A percentile compares a stretch with the other conserved stretches of the same genome.
These are phyloP conservation scores for Serilophus lunatus DNA, from an alignment of 2,113 vertebrate species.

Conservation along the genomic window DNA sequence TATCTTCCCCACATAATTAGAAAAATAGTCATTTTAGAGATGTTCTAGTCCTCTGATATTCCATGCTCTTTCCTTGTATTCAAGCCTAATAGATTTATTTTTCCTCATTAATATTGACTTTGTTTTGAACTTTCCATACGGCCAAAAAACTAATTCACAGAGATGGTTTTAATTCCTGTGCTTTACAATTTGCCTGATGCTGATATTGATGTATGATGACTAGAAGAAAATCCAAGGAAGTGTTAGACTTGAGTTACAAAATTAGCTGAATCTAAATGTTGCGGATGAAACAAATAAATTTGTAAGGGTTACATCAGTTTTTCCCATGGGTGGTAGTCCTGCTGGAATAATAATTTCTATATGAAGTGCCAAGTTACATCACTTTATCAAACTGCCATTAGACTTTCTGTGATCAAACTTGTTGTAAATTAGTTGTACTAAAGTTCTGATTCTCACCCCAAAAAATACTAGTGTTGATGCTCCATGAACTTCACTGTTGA, in stretches of 20 bases:
- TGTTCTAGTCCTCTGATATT: too few species aligned
- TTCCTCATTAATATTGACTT: too few species aligned
- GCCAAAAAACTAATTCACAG: too few species aligned
- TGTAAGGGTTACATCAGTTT: neutral
- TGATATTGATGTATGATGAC: too few species aligned
- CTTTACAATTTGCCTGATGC: too few species aligned
- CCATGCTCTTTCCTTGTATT: too few species aligned
- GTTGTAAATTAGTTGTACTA: neutral
- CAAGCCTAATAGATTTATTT: too few species aligned
- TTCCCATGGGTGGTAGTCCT: neutral
- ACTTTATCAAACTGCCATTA: neutral
- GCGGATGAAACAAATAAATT: neutral
- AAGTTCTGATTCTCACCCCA: neutral
- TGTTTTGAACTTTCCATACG: too few species aligned
- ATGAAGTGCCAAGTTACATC: neutral
- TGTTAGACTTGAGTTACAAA: neutral
- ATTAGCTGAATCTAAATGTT: neutral
- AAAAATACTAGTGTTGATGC: neutral
- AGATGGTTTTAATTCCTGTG: too few species aligned
- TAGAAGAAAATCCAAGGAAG: too few species aligned
- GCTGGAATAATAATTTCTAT: neutral
- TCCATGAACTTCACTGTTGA: neutral
- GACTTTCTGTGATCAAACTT: neutral
- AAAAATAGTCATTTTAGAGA: neutral
- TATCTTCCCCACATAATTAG: neutral